Percentiles rank a stretch among this genome's conserved stretches.
phyloP scores from a whole-genome alignment of 2,797 vertebrate species.

The Anniella stebbinsi region DNA sequence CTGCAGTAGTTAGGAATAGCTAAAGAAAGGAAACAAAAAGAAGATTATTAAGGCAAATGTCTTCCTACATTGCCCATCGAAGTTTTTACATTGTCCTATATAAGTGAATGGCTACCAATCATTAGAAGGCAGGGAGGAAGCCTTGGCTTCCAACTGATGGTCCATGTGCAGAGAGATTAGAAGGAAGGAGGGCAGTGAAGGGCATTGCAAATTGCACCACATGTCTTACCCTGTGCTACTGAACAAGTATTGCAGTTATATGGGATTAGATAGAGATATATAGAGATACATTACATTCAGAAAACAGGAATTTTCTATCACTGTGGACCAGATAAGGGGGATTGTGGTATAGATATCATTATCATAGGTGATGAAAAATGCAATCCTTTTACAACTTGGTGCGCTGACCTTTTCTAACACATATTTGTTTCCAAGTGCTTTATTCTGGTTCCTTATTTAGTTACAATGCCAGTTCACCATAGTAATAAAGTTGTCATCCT shows the following conservation, averaged over 20 bases:
- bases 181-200: background rate
- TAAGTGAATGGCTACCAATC: background rate
- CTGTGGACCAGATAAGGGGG: background rate
- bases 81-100: background rate
- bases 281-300: background rate
- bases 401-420: constrained; percentile 48
- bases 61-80: background rate
- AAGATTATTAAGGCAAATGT: background rate
- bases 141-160: background rate
- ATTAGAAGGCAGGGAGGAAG: background rate
- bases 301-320: background rate
- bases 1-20: background rate
- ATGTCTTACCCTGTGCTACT: background rate
- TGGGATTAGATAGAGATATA: background rate
- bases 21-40: background rate
- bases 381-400: constrained; percentile 12
- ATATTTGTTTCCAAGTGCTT: constrained; percentile 53
- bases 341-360: constrained; percentile 16
- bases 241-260: background rate
- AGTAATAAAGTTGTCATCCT: constrained; percentile 67
- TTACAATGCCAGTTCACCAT: constrained; percentile 54
- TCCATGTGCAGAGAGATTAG: background rate
- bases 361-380: constrained; percentile 13
- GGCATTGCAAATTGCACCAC: background rate
- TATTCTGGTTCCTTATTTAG: constrained; percentile 61